phyloP scores from a whole-genome alignment of 2,888 invertebrate genomes.

The Augiades crinisus region DNA sequence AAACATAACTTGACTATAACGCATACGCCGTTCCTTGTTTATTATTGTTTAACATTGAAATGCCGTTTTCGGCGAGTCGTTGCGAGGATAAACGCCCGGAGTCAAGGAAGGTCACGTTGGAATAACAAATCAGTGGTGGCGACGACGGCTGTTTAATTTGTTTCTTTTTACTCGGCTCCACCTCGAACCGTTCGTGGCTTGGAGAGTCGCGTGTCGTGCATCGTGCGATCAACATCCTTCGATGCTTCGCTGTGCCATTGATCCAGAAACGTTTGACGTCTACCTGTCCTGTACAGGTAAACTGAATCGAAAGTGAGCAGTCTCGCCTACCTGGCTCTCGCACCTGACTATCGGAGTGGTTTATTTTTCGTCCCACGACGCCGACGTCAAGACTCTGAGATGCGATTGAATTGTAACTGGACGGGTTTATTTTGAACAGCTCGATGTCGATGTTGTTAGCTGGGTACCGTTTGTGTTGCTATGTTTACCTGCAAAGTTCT shows the following conservation, averaged over 20 bases:
- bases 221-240: constrained; percentile 7
- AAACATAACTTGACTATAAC: neutral
- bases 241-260: constrained; percentile 22
- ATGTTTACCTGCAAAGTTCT: constrained; percentile 2
- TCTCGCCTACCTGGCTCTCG: constrained; percentile 47
- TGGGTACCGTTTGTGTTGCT: constrained; percentile 30
- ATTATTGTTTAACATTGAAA: constrained; percentile 19
- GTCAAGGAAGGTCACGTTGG: constrained; percentile 65
- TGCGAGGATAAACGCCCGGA: constrained; percentile 48
- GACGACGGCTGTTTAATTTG: constrained; percentile 40
- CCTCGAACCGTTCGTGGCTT: neutral
- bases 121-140: constrained; percentile 54
- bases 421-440: constrained; percentile 55
- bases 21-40: neutral
- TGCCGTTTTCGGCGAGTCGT: constrained; percentile 38
- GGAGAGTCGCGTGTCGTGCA: neutral
- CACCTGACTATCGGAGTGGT: constrained; percentile 45
- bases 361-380: constrained; percentile 46
- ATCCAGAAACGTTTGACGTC: constrained; percentile 28
- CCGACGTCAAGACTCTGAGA: constrained; percentile 40
- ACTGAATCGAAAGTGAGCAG: constrained; percentile 29
- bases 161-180: constrained; percentile 35
- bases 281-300: constrained; percentile 34
- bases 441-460: constrained; percentile 38
- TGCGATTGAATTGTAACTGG: constrained; percentile 51